Percentiles rank a stretch among this genome's conserved stretches.
These are phyloP conservation scores for Nannospalax galili DNA, from an alignment of 2,113 vertebrate species.

Conservation along the genomic window DNA sequence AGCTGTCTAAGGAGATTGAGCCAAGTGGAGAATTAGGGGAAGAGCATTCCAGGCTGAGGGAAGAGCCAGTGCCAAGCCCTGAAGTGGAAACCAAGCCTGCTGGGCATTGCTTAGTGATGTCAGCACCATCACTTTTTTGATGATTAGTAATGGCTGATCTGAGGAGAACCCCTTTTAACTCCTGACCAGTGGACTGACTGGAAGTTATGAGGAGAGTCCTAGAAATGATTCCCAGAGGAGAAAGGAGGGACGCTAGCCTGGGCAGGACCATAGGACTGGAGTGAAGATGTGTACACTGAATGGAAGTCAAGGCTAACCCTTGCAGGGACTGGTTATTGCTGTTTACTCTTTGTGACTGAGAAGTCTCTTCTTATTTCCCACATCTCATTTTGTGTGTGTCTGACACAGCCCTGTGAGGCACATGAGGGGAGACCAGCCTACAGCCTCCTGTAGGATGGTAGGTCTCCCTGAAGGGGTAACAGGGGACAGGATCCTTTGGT, in stretches of 20 bases:
- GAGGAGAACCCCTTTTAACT: not conserved
- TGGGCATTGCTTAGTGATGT: not conserved
- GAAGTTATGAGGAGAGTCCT: not conserved
- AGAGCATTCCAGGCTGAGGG: not conserved
- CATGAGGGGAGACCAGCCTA: not conserved
- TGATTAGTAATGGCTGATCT: not conserved
- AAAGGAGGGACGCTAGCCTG: not conserved
- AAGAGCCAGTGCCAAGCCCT: not conserved
- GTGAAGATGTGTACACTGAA: not conserved
- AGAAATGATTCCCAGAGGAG: slow-evolving; percentile 8
- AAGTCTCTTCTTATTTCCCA: not conserved
- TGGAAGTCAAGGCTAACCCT: not conserved
- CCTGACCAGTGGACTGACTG: not conserved
- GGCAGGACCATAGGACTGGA: not conserved
- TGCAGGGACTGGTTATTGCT: not conserved
- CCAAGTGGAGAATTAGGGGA: not conserved
- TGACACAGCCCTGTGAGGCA: not conserved
- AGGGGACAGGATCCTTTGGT: not conserved
- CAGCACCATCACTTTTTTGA: not conserved
- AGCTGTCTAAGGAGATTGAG: not conserved
- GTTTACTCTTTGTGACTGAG: not conserved
- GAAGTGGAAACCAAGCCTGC: not conserved
- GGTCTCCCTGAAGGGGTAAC: not conserved
- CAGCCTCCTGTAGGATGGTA: not conserved
- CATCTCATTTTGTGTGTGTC: not conserved